Evolutionary conservation across 30 jellyfish, hydroid and myxozoan species (phyloP), one percentile per base, ranked within the genome.

Genomic region (Turritopsis dohrnii): DNA sequence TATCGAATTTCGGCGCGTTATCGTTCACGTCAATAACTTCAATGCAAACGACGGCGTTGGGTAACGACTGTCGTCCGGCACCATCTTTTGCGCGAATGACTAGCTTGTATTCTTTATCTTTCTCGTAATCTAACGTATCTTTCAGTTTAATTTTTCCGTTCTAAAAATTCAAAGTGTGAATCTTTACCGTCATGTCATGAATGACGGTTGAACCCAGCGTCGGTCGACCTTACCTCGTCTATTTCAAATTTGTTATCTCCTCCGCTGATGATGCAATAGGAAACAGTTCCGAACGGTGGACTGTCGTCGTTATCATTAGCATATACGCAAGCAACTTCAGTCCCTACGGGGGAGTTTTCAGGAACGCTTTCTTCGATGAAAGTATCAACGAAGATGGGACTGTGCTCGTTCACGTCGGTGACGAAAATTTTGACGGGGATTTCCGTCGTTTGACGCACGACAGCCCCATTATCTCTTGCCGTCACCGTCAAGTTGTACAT

Each of bases 1-100:
- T 94, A n/a, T 23, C 77, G 60, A 41, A 41, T 69, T 69, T 27
- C 77, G 77, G 77, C 31, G 28, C 16, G 22, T 69, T 69, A 27
- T 69, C 77, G 30, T 69, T 69, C 31, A 69, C 77, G 30, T 69
- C 77, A n/a, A n/a, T 9, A 0, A 69, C 77, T n/a, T 69, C 31
- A 19, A 27, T 27, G 30, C 28, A 69, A 0, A 69, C 8, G 16
- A 0, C 30, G 19, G 31, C 28, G 77, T 23, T 19, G 23, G 77
- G 28, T 23, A 0, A 0, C 30, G 30, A 69, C 30, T 8, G 30
- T 69, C 17, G 16, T 9, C 31, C 30, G 9, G 31, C 77, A 23
- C 30, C 30, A 27, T 69, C 77, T n/a, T 23, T 69, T 7, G 30
- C 77, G 9, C 30, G 28, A 0, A 69, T 27, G 30, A 27, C 16